Base-by-base conservation (phyloP, 2,113 vertebrate genomes). In the Pseudorhombus dupliciocellatus region DNA sequence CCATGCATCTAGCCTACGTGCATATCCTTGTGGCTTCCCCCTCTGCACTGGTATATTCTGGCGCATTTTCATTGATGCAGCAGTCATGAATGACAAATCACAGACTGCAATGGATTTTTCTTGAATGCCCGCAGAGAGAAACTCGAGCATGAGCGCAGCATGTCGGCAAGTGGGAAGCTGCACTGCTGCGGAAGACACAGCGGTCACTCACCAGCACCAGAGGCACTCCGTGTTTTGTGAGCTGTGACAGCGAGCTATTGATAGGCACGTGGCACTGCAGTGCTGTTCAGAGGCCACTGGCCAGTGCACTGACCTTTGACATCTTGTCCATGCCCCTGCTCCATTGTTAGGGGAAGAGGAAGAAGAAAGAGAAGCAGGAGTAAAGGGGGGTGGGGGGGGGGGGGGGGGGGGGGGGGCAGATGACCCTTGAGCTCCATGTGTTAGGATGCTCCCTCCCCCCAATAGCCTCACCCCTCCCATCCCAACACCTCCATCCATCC, bases 301-400 rank as follows among this genome's bases (percentile, higher is more conserved):
- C 82, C 86, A 79, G 87, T 77, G 72, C 77, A 18, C 24, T 84
- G 90, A 92, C 92, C 92, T 92, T 81, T 93, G 85, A 91, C 89
- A 78, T 74, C 60, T 0, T 67, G 25, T 72, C 77, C 66, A 34
- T 66, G 72, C 70, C 48, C 21, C 11, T 51, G 72, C 87, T 58
- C 73, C 67, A 87, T 90, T 90, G 81, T 90, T 52, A 81, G 70
- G 44, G 54, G 16, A 68, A 46, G 40, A 71, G 66, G 71, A 67
- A 48, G 76, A 81, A 64, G 58, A 75, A 52, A 70, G 64, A 66
- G 77, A 70, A 80, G 69, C 44, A 77, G 40, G 42, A 67, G 73
- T 48, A 74, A 54, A 66, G 70, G 37, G 63, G 77, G 73, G 76
- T 56, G 83, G 59, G 77, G 73, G 76, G 59, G 83, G 59, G 77